Evolutionary conservation across 1,140 invertebrate species (phyloP), one percentile per base, ranked within the genome.

Genomic region (Hyposmocoma kahamanoa): DNA sequence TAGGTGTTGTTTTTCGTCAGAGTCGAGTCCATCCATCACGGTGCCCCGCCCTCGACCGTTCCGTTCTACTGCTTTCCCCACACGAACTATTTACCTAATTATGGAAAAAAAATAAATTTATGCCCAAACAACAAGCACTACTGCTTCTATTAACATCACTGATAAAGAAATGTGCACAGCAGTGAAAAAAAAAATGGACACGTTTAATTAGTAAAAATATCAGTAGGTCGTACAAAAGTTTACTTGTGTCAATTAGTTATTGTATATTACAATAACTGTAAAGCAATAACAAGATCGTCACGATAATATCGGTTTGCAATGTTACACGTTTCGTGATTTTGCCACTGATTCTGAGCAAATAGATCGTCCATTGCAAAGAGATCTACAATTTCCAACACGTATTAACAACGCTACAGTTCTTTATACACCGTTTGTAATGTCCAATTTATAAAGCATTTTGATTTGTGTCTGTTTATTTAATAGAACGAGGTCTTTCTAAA

Each of bases 1-100:
- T 78, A 78, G 70, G 67, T 65, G 59, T 70, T 36, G 62, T 73
- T 78, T 48, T 78, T 75, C 62, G 67, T 64, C 53, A 62, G 65
- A 67, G 61, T 50, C 46, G 42, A 56, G 52, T 67, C 66, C 70
- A 79, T 79, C 68, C 67, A 74, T 79, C 75, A 79, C 59, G 18
- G 52, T 24, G 53, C 68, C 68, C 64, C 75, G 66, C 75, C 75
- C 67, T 55, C 24, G 15, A 11, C 11, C 58, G 68, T 73, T 73
- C 64, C 75, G 60, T 62, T 67, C 52, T 57, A 59, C 57, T 73
- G 64, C 44, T 51, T 42, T 53, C 43, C 10, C 15, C 28, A 13
- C 32, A 36, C 32, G 32, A n/a, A 36, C 32, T 36, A 36, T 36
- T 36, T 36, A 36, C 32, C 32, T 36, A 36, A 36, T 36, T 36